Evolutionary conservation across 2,888 invertebrate species (phyloP).

Genomic region (Calephelis perditalis): DNA sequence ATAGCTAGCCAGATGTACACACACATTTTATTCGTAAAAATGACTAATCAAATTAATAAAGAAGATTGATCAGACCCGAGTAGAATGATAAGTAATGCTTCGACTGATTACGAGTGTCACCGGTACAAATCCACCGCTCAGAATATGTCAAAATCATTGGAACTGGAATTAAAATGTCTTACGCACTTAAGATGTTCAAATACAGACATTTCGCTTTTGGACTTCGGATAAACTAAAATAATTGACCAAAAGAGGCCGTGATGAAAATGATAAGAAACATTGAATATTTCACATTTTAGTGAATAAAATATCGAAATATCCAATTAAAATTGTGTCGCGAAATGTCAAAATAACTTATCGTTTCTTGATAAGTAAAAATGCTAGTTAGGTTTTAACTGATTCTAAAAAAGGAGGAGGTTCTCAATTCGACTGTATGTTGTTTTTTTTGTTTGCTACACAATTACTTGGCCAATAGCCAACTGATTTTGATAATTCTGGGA

Average conservation of each 20-base stretch:
- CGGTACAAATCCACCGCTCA: slow-evolving; percentile 44
- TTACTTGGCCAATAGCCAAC: no score
- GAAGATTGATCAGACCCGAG: neutral
- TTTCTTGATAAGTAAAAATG: no score
- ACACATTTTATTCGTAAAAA: no score
- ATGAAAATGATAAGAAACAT: slow-evolving; percentile 6
- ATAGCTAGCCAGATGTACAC: no score
- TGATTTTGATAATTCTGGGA: no score
- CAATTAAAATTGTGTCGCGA: neutral
- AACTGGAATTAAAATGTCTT: slow-evolving; percentile 37
- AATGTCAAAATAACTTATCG: no score
- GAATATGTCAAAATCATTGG: slow-evolving; percentile 45
- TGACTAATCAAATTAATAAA: no score
- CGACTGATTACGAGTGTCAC: slow-evolving; percentile 40
- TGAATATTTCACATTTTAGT: neutral
- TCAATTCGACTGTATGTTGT: no score
- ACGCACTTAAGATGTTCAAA: slow-evolving; percentile 31
- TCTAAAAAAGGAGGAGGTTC: no score
- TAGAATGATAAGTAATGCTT: neutral
- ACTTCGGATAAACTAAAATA: slow-evolving; percentile 26
- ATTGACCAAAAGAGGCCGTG: slow-evolving; percentile 12
- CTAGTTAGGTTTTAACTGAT: no score
- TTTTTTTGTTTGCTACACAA: no score
- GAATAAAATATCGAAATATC: neutral
- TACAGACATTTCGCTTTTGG: slow-evolving; percentile 26